Conservation (phyloP, 2,888 invertebrate genomes). For the Lochmaea capreae region DNA sequence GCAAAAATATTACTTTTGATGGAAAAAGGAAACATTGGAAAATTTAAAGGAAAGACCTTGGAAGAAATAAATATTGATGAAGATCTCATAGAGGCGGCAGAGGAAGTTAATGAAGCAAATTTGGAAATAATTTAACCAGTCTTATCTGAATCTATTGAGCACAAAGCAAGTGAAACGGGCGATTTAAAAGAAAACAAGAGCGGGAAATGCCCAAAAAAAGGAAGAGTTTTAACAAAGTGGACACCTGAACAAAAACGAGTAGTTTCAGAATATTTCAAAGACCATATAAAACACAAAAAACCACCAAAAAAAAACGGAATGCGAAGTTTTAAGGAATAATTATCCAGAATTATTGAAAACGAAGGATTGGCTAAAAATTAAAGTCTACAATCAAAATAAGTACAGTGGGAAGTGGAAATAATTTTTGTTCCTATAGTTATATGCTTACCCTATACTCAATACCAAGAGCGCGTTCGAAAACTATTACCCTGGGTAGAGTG, state of each 20-base stretch:
- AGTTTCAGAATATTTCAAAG: constrained; percentile 10
- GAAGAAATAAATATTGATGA: constrained; percentile 45
- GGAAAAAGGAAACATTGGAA: constrained; percentile 39
- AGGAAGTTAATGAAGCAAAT: constrained; percentile 44
- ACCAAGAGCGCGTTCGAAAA: too few species aligned
- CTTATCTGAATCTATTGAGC: background rate
- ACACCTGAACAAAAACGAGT: constrained; percentile 13
- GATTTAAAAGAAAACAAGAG: background rate
- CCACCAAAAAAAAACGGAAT: constrained; percentile 35
- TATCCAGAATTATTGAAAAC: constrained; percentile 32
- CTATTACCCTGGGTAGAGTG: too few species aligned
- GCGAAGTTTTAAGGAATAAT: constrained; percentile 28
- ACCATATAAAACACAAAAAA: background rate
- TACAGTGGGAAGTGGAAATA: constrained; percentile 23
- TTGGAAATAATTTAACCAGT: constrained; percentile 19
- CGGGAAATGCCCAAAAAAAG: background rate
- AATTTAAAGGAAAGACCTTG: constrained; percentile 44
- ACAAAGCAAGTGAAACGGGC: constrained; percentile 1
- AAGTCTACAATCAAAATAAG: constrained; percentile 39
- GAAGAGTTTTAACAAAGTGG: constrained; percentile 8
- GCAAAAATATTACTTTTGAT: constrained; percentile 35
- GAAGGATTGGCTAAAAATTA: constrained; percentile 43
- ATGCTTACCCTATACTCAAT: too few species aligned
- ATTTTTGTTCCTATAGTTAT: background rate
- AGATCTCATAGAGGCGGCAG: constrained; percentile 40